A percentile compares a stretch with the other conserved stretches of the same genome.
Conservation (phyloP, 2,888 invertebrate genomes). For the Strigamia transsilvanica region DNA sequence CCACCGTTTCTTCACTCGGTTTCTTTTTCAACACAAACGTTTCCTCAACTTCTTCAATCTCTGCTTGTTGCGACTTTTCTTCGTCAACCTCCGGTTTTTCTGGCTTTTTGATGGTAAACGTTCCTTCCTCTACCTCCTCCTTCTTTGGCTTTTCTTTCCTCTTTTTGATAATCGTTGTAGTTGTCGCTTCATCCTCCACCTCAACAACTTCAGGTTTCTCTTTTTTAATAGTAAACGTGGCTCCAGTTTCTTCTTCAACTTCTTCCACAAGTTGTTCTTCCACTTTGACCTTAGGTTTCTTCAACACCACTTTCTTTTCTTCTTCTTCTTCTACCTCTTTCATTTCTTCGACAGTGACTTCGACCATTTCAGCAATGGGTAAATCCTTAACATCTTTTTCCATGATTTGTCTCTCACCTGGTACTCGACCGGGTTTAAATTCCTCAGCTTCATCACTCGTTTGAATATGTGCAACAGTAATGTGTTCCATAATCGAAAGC, state of each 20-base stretch:
- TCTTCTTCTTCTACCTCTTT: conserved; percentile 12
- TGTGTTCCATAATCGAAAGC: conserved; percentile 62
- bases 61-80: conserved; percentile 12
- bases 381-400: conserved; percentile 3
- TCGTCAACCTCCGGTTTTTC: conserved; percentile 26
- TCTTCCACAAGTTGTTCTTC: conserved; percentile 40
- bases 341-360: not conserved
- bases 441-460: conserved; percentile 8
- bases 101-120: not conserved
- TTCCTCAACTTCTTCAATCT: conserved; percentile 40
- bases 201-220: conserved; percentile 51
- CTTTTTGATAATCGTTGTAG: not conserved
- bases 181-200: conserved; percentile 2
- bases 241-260: conserved; percentile 33
- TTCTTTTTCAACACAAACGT: conserved; percentile 12
- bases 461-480: conserved; percentile 61
- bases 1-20: not conserved
- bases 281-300: conserved; percentile 16
- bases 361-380: conserved; percentile 15
- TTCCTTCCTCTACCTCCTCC: not conserved
- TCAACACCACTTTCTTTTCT: conserved; percentile 31
- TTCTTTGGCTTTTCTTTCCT: conserved; percentile 40
- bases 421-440: not conserved
- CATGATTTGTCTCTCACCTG: not conserved
- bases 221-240: conserved; percentile 2